These are phyloP conservation scores for Heterodera schachtii DNA, from an alignment of 1,140 invertebrate genomes.

Conservation along the genomic window DNA sequence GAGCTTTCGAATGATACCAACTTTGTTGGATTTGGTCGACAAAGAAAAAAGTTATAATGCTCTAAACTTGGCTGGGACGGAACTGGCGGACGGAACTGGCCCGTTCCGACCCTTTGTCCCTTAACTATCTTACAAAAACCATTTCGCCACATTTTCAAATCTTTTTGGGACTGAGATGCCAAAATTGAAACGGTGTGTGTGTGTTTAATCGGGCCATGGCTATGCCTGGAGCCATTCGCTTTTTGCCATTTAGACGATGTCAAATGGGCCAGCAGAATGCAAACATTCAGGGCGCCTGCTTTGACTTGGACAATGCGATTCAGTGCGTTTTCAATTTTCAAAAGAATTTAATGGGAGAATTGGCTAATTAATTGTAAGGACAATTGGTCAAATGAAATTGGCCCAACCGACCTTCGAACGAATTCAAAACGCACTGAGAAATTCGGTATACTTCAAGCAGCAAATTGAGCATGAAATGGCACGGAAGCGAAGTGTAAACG, in stretches of 20 bases:
- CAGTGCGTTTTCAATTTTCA: conserved; percentile 37
- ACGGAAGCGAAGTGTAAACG: conserved; percentile 9
- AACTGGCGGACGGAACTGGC: no score
- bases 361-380: conserved; percentile 57
- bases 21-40: no score
- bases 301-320: conserved; percentile 56
- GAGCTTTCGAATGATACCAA: no score
- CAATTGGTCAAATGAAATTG: conserved; percentile 66
- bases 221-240: no score
- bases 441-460: conserved; percentile 69
- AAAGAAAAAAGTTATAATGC: no score
- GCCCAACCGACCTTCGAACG: conserved; percentile 67
- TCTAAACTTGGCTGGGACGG: no score
- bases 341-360: not conserved
- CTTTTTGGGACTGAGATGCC: no score
- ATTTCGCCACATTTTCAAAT: no score
- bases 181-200: no score
- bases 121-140: no score
- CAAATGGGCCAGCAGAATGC: conserved; percentile 50
- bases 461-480: conserved; percentile 68
- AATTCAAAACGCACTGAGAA: conserved; percentile 67
- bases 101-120: no score
- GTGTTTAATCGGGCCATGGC: no score
- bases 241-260: conserved; percentile 4
- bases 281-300: conserved; percentile 51